Conservation (phyloP, 1,140 invertebrate species). For the Dendroctonus ponderosae region DNA sequence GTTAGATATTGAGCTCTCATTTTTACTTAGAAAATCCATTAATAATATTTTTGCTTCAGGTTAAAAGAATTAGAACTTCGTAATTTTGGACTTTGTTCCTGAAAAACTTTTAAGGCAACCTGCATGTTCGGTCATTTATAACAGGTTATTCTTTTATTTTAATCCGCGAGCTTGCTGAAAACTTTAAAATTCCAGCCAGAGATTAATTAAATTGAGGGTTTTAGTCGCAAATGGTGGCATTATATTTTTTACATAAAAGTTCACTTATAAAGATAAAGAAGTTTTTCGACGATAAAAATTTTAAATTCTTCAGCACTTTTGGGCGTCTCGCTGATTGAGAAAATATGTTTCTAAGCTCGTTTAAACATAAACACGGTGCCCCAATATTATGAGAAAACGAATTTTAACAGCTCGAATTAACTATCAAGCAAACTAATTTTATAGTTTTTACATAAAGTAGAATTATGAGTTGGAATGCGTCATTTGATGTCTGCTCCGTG, state of each 20-base stretch:
- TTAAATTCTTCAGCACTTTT: not conserved
- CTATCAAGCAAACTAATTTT: too few species aligned
- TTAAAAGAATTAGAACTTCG: slow-evolving; percentile 46
- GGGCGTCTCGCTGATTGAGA: too few species aligned
- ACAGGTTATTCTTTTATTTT: slow-evolving; percentile 38
- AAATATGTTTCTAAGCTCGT: too few species aligned
- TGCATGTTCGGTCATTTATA: slow-evolving; percentile 42
- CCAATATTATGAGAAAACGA: too few species aligned
- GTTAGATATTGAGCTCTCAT: slow-evolving; percentile 39
- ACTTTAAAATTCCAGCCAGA: slow-evolving; percentile 36
- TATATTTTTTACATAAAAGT: slow-evolving; percentile 36
- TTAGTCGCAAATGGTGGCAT: slow-evolving; percentile 28
- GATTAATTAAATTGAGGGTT: slow-evolving; percentile 36
- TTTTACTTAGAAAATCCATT: slow-evolving; percentile 46
- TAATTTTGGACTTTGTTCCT: slow-evolving; percentile 39
- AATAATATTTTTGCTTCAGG: slow-evolving; percentile 45
- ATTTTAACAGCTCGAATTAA: too few species aligned
- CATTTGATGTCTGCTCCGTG: too few species aligned
- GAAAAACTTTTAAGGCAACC: slow-evolving; percentile 37
- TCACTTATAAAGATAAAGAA: slow-evolving; percentile 36
- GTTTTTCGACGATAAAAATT: slow-evolving; percentile 8
- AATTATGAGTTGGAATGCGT: too few species aligned
- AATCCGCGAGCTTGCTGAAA: slow-evolving; percentile 30
- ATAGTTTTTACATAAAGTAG: too few species aligned
- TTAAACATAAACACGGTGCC: too few species aligned